Conservation (phyloP, 2,888 invertebrate species). For the Watsonalla binaria region DNA sequence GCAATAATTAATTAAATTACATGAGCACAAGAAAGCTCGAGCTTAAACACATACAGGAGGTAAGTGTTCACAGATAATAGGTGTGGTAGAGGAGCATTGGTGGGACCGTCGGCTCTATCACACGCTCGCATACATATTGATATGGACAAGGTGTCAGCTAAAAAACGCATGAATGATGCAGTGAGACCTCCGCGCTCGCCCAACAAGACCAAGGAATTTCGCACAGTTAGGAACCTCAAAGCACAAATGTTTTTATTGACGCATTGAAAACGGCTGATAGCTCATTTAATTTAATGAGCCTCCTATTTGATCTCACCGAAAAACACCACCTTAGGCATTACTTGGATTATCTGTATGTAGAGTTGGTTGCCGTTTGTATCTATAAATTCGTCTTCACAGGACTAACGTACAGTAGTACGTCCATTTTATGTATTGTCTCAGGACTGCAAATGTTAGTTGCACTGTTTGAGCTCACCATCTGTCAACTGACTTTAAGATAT, state of each 20-base stretch:
- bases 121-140: slow-evolving; percentile 68
- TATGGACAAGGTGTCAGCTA: slow-evolving; percentile 68
- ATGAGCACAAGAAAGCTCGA: too few species aligned
- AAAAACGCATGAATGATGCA: slow-evolving; percentile 76
- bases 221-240: slow-evolving; percentile 61
- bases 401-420: too few species aligned
- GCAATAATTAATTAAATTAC: too few species aligned
- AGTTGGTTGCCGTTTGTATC: neutral
- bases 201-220: slow-evolving; percentile 71
- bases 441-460: too few species aligned
- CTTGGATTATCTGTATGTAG: slow-evolving; percentile 3
- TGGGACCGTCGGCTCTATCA: slow-evolving; percentile 52
- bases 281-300: slow-evolving; percentile 70
- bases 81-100: slow-evolving; percentile 6
- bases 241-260: slow-evolving; percentile 54
- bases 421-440: too few species aligned
- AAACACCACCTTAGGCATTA: slow-evolving; percentile 13
- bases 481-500: too few species aligned
- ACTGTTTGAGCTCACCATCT: too few species aligned
- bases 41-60: neutral
- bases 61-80: neutral
- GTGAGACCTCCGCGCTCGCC: slow-evolving; percentile 62
- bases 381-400: too few species aligned
- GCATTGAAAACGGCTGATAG: slow-evolving; percentile 63
- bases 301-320: slow-evolving; percentile 29